Evolutionary conservation across 2,797 vertebrate genomes (phyloP), one percentile per base, ranked within the genome.

Genomic region (Acrossocheilus fasciatus): DNA sequence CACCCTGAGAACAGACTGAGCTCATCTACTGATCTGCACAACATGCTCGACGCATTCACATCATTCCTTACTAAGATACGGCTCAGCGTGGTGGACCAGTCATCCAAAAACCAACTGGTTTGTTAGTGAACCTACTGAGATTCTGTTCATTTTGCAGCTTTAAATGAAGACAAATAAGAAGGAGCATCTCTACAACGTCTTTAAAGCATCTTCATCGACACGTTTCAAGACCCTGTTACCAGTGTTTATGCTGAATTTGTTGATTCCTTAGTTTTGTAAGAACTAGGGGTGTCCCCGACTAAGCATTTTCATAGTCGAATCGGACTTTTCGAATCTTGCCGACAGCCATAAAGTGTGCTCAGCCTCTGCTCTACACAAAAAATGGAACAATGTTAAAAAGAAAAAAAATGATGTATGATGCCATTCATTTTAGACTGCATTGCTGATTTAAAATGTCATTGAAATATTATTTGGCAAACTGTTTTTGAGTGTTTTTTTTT

Each of bases 1-100:
- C 81, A 88, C 78, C 50, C 57, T 82, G 43, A 76, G 88, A 57
- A 88, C 57, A 18, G 86, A 73, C 57, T 17, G 54, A 80, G 76
- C 15, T 59, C 59, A 77, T 66, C 36, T 30, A 34, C 20, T 75
- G 45, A 52, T 69, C 50, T 57, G 78, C 14, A 45, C 59, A 23
- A 62, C 47, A 78, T 84, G 72, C 78, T 83, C 66, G 4, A 77
- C 74, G 23, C 18, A 39, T 23, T 77, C 50, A 77, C 23, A 8
- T 20, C 30, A 54, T 76, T 54, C 30, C 30, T 54, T 54, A 54
- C 50, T 7, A 36, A 36, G 50, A 54, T 23, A 14, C 4, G 50
- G 10, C 18, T 77, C 18, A n/a, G 11, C 0, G 0, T 36, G 18
- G 10, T 52, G 11, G 10, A 52, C 9, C 20, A 36, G 30, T 39